Percentiles rank a stretch among this genome's conserved stretches.
These are phyloP conservation scores for Synanceia verrucosa DNA, from an alignment of 2,797 vertebrate genomes.

Conservation along the genomic window DNA sequence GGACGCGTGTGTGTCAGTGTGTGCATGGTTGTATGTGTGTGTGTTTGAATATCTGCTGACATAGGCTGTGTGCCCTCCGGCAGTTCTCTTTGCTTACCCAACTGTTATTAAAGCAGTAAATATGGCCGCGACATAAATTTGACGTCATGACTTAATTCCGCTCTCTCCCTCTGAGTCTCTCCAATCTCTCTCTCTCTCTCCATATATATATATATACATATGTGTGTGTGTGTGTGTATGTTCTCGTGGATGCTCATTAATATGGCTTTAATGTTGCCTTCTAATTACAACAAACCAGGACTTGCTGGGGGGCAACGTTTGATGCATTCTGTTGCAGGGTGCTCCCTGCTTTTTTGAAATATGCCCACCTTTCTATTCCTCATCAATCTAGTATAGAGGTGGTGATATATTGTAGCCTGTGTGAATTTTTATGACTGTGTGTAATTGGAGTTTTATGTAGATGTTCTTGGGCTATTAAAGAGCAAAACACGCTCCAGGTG, in stretches of 20 bases:
- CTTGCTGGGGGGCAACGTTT: conserved; percentile 62
- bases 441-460: conserved; percentile 79
- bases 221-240: conserved; percentile 8
- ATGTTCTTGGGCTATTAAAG: conserved; percentile 67
- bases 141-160: conserved; percentile 76
- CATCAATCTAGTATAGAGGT: conserved; percentile 68
- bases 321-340: conserved; percentile 60
- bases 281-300: conserved; percentile 72
- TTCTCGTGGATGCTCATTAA: conserved; percentile 65
- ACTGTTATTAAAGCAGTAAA: conserved; percentile 83
- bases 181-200: not conserved
- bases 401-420: conserved; percentile 55
- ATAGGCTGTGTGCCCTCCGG: conserved; percentile 71
- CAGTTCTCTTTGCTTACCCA: conserved; percentile 74
- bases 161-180: not conserved
- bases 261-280: conserved; percentile 69
- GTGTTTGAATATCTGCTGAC: conserved; percentile 77
- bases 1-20: conserved; percentile 26
- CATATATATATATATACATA: not conserved
- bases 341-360: conserved; percentile 66
- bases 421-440: conserved; percentile 67
- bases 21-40: conserved; percentile 22
- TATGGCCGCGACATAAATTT: conserved; percentile 77
- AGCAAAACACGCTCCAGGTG: conserved; percentile 70
- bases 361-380: conserved; percentile 54